phyloP scores from a whole-genome alignment of 2,888 invertebrate genomes.

The Tridacna crocea region DNA sequence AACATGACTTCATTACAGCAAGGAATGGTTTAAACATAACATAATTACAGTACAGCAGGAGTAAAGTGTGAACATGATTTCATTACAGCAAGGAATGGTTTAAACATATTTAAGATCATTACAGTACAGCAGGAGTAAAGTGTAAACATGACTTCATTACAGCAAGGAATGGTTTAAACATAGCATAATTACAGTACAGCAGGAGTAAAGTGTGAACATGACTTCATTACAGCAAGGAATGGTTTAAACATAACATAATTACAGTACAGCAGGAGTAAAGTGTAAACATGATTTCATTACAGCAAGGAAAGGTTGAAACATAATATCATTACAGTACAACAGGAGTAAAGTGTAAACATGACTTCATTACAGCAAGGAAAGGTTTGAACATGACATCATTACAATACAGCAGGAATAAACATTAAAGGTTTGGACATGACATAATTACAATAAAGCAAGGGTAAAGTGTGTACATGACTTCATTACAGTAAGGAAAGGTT shows the following conservation, averaged over 20 bases:
- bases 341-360: constrained; percentile 60
- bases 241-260: constrained; percentile 77
- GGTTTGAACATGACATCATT: constrained; percentile 15
- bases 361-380: constrained; percentile 72
- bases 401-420: too few relatives aligned
- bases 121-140: constrained; percentile 73
- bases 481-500: too few relatives aligned
- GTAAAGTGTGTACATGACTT: too few relatives aligned
- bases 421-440: too few relatives aligned
- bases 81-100: constrained; percentile 74
- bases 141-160: constrained; percentile 40
- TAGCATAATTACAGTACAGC: constrained; percentile 76
- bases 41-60: constrained; percentile 65
- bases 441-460: too few relatives aligned
- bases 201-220: constrained; percentile 60
- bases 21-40: constrained; percentile 56
- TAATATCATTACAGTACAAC: constrained; percentile 76
- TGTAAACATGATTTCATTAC: constrained; percentile 40
- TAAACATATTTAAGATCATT: constrained; percentile 73
- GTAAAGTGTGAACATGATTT: constrained; percentile 77
- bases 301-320: constrained; percentile 74
- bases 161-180: constrained; percentile 74
- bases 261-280: constrained; percentile 73
- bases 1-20: constrained; percentile 76
- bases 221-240: constrained; percentile 65